These are phyloP conservation scores for Eupristina koningsbergeri DNA, from an alignment of 1,140 invertebrate genomes.

Conservation along the genomic window DNA sequence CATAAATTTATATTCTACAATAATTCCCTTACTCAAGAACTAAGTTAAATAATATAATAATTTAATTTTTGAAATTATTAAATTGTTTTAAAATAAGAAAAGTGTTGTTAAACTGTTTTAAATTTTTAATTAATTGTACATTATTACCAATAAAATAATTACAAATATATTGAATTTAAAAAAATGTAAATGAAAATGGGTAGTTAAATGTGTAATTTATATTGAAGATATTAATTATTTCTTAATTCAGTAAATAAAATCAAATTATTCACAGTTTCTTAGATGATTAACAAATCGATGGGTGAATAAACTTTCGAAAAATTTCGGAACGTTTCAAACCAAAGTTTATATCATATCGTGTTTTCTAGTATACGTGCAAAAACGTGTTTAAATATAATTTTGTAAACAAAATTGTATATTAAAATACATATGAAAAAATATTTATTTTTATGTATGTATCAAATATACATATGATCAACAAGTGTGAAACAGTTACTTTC, in stretches of 20 bases:
- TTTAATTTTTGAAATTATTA: no score
- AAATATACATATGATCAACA: conserved; percentile 27
- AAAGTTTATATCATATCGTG: not conserved
- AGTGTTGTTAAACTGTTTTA: no score
- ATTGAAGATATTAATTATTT: not conserved
- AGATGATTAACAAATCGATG: not conserved
- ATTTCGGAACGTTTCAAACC: not conserved
- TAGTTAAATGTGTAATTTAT: no score
- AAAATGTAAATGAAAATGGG: no score
- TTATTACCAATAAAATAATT: no score
- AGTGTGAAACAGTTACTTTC: conserved; percentile 35
- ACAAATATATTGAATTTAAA: no score
- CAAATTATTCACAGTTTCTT: not conserved
- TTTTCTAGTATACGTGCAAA: not conserved
- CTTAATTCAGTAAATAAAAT: not conserved
- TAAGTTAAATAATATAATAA: no score
- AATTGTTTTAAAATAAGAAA: no score
- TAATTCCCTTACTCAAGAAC: no score
- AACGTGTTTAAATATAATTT: not conserved
- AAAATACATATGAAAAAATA: not conserved
- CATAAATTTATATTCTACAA: no score
- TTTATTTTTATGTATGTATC: not conserved
- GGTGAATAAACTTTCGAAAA: not conserved
- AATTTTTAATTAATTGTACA: no score
- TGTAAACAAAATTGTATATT: not conserved